A percentile compares a stretch with the other conserved stretches of the same genome.
These are phyloP conservation scores for Drosophila prolongata DNA, from an alignment of 2,888 invertebrate species.

Conservation along the genomic window DNA sequence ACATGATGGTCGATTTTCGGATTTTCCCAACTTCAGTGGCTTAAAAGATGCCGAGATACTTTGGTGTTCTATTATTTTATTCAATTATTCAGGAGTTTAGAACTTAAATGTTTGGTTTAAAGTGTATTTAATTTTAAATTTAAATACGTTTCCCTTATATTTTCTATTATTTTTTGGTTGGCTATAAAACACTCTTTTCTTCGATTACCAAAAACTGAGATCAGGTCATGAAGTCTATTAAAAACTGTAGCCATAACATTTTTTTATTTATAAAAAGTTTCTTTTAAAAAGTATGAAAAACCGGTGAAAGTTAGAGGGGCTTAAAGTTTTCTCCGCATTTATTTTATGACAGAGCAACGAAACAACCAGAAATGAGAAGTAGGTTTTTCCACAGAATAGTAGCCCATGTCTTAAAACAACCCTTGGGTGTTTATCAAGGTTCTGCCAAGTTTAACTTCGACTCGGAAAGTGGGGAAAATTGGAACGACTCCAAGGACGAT, in stretches of 20 bases:
- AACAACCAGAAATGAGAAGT: conserved; percentile 3
- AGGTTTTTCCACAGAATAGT: too few species aligned
- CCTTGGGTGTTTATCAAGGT: too few species aligned
- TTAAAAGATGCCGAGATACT: too few species aligned
- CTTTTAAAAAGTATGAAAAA: conserved; percentile 2
- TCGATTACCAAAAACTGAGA: too few species aligned
- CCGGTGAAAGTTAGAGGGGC: not conserved
- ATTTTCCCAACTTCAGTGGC: not conserved
- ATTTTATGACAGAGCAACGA: conserved; percentile 43
- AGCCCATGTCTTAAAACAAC: too few species aligned
- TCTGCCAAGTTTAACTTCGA: too few species aligned
- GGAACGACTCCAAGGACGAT: conserved; percentile 29
- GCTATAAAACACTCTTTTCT: not conserved
- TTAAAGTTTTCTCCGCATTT: conserved; percentile 52
- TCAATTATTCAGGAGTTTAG: too few species aligned
- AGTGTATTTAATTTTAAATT: too few species aligned
- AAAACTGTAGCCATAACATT: conserved; percentile 43
- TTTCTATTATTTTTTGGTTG: too few species aligned
- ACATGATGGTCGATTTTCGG: conserved; percentile 8
- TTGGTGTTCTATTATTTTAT: too few species aligned
- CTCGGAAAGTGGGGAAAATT: not conserved
- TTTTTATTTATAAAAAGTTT: conserved; percentile 51
- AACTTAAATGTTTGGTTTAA: too few species aligned
- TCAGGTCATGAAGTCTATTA: conserved; percentile 14
- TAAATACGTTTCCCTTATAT: too few species aligned